Conservation (phyloP, 2,888 invertebrate species). For the Sinelater perroti region DNA sequence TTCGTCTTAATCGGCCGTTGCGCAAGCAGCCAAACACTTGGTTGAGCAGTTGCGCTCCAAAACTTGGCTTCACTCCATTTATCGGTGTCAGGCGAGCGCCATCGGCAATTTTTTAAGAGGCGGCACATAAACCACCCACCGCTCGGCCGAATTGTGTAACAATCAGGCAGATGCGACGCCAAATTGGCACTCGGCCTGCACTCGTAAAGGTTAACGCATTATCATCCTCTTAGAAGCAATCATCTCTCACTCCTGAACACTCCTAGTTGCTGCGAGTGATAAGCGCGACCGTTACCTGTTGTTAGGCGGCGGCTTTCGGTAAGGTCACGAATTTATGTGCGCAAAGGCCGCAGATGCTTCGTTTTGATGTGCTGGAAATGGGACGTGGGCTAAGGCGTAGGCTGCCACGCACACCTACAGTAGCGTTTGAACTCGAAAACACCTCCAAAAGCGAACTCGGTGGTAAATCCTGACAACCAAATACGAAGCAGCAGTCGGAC, state of each 20-base stretch:
- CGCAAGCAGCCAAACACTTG: background rate
- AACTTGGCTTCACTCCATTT: conserved; percentile 16
- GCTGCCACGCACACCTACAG: conserved; percentile 2
- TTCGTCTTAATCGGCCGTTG: no score
- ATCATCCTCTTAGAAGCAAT: conserved; percentile 17
- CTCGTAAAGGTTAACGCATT: conserved; percentile 15
- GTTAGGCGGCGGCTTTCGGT: background rate
- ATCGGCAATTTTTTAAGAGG: conserved; percentile 18
- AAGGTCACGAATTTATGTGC: conserved; percentile 9
- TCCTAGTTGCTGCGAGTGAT: conserved; percentile 1
- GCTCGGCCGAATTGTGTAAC: conserved; percentile 22
- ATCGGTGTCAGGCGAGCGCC: conserved; percentile 15
- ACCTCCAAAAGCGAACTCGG: no score
- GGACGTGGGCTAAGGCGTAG: no score
- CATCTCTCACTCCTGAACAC: conserved; percentile 12
- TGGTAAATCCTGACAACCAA: no score
- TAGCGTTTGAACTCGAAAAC: no score
- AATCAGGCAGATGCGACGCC: conserved; percentile 24
- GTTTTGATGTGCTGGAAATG: background rate
- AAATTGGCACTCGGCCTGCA: conserved; percentile 23
- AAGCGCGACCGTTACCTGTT: conserved; percentile 8
- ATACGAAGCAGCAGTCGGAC: no score
- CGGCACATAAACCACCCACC: conserved; percentile 24
- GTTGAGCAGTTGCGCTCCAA: background rate
- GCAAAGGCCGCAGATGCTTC: background rate